Evolutionary conservation across 2,888 invertebrate species (phyloP).

Genomic region (Cephus spinipes): DNA sequence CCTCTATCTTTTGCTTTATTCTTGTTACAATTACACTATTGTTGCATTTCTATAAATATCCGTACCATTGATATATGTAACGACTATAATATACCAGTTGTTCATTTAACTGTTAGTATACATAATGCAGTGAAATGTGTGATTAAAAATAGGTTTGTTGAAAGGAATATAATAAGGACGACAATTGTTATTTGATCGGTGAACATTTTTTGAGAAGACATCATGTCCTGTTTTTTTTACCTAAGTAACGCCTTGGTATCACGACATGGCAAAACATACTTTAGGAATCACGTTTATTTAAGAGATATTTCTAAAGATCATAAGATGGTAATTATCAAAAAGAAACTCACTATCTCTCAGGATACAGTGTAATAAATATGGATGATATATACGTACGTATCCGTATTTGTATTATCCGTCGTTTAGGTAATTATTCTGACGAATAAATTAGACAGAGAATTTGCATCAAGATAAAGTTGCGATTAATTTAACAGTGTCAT

Average conservation of each 20-base stretch:
- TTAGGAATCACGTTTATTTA: not conserved
- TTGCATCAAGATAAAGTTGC: not conserved
- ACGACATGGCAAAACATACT: not conserved
- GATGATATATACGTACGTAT: not conserved
- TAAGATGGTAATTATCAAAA: not conserved
- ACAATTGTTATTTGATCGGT: not conserved
- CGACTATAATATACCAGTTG: not conserved
- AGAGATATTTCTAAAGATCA: not conserved
- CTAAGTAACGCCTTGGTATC: not conserved
- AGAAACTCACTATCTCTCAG: not conserved
- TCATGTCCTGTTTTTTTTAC: not conserved
- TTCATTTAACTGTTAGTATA: not conserved
- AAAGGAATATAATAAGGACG: not conserved
- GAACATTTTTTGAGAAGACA: not conserved
- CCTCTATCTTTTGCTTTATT: not conserved
- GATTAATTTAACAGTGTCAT: not conserved
- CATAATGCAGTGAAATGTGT: not conserved
- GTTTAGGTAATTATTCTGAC: not conserved
- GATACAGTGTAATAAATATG: not conserved
- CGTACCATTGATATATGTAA: not conserved
- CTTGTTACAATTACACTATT: not conserved
- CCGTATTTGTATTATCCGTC: not conserved
- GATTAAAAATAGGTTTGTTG: not conserved
- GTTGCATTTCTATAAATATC: not conserved
- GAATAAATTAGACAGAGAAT: not conserved